Base-by-base conservation (phyloP, 2,888 invertebrate genomes). In the Muschampia plurimacula region DNA sequence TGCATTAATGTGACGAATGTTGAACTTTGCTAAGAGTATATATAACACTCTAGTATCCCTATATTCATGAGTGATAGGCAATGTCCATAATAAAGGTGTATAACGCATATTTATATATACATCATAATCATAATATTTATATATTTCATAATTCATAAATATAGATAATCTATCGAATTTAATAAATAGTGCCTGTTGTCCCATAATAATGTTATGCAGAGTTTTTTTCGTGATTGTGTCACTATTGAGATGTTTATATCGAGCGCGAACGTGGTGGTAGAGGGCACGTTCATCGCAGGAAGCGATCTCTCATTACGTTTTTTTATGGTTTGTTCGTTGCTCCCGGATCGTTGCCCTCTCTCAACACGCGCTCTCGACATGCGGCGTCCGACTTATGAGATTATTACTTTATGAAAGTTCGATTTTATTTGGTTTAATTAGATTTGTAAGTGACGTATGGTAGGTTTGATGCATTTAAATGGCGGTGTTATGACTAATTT, bases 281-380 rank as follows among this genome's bases (percentile, higher is more conserved):
- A 82, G 81, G 82, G 84, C 80, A 79, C 84, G 86, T 77, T 78
- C 81, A 77, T 78, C 89, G 89, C 93, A 93, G 93, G 93, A 93
- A 93, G 86, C 89, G 90, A 91, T 93, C 91, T 91, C 92, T 92
- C 93, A 91, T 91, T 92, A 91, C 87, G 88, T 92, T 93, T 92
- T 92, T 93, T 93, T 92, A 89, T 88, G 88, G 86, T 86, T 86
- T 91, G 90, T 90, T 86, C 89, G 89, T 90, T 91, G 90, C 88
- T 87, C 89, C 89, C 89, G 88, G 77, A 72, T 75, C 72, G 72
- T 67, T 72, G 72, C 67, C 60, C 72, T 72, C 77, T 72, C 76
- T 72, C 75, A 70, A 70, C 74, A 72, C 68, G 64, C 76, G 69
- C 67, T 73, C 67, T 64, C 57, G 72, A 55, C 57, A 67, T 49